These are phyloP conservation scores for Tribolium madens DNA, from an alignment of 1,140 invertebrate species.

Conservation along the genomic window DNA sequence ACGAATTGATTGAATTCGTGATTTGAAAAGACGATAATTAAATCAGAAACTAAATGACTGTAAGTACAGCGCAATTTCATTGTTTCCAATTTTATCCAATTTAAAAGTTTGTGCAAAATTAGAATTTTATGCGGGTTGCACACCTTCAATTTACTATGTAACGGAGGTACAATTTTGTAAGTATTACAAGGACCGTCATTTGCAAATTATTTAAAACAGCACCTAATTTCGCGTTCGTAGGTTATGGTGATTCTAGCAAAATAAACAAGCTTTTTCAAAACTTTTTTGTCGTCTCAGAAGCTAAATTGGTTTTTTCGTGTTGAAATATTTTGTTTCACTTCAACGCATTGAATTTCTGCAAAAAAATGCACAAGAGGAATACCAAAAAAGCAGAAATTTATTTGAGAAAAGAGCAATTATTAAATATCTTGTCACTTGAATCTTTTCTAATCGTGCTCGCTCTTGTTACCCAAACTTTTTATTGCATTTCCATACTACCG, in stretches of 20 bases:
- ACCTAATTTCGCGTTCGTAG: too few species aligned
- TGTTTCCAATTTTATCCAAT: too few species aligned
- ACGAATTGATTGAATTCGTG: slow-evolving; percentile 1
- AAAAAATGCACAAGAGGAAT: too few species aligned
- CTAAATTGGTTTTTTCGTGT: too few species aligned
- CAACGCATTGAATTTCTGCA: too few species aligned
- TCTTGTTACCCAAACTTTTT: not conserved
- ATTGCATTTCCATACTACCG: not conserved
- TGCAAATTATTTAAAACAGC: not conserved
- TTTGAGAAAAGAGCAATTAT: not conserved
- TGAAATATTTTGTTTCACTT: too few species aligned
- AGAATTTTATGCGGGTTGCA: not conserved
- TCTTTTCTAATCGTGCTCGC: not conserved
- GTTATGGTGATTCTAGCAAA: too few species aligned
- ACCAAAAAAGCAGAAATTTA: too few species aligned
- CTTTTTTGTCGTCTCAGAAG: too few species aligned
- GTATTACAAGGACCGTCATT: not conserved
- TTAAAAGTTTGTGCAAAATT: not conserved
- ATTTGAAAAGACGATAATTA: not conserved
- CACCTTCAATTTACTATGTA: not conserved
- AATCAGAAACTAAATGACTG: not conserved
- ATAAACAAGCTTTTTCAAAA: too few species aligned
- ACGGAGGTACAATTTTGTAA: not conserved
- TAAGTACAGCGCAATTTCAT: too few species aligned
- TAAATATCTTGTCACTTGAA: not conserved